Base-by-base conservation (phyloP, 2,888 invertebrate species). In the Callinectes sapidus region DNA sequence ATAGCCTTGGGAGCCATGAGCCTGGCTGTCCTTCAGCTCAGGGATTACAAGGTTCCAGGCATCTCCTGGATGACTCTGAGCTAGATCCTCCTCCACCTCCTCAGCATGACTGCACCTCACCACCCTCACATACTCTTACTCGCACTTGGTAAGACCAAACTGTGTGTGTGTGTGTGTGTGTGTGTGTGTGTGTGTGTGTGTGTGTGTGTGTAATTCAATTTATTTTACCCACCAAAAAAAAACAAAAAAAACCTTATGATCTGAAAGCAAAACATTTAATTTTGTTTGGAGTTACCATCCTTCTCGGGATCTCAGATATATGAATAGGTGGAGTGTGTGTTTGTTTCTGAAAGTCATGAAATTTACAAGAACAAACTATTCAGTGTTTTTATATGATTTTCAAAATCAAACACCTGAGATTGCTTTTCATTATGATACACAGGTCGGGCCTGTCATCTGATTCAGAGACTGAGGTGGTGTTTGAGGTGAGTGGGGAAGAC, bases 31-130 rank as follows among this genome's bases (percentile, higher is more conserved):
- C 94, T 16, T 93, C 93, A 55, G 93, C 94, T 18, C 94, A 94
- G 90, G 92, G 94, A 16, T 90, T 90, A 23, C 92, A 87, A 28
- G 94, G 94, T 0, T 94, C 94, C 54, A 94, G 93, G 85, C 94
- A 95, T 77, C 89, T 95, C 39, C 89, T 95, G n/a, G 94, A 95
- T 92, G 94, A 95, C 92, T 95, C 94, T 28, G 94, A 93, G 42
- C 77, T 95, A 35, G 94, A 94, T 18, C 94, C 94, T 87, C 92
- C 93, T 35, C 92, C 91, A 61, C 92, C 93, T 32, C 93, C 90
- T 28, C 93, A 90, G 14, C 92, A 92, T 35, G 92, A 94, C 54
- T 92, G 90, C 61, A 91, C 92, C n/a, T 92, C 92, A 28, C 92
- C 92, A 5, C 92, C 90, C 32, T 92, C 92, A 71, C 92, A 92